Conservation (phyloP, 2,888 invertebrate genomes). For the Gnatocerus cornutus region DNA sequence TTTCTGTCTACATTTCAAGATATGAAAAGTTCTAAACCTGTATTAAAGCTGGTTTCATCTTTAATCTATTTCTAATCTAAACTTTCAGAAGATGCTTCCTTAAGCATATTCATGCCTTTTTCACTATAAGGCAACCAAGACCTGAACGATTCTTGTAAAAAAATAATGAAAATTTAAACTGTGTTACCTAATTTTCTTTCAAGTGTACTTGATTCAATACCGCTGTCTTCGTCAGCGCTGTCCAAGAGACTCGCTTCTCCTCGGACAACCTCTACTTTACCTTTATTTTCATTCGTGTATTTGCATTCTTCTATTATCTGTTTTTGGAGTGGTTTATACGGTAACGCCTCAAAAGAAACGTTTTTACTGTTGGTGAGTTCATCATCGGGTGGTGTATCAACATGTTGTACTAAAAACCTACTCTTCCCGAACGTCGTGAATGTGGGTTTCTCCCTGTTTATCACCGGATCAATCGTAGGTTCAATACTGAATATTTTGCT, state of each 20-base stretch:
- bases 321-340: slow-evolving; percentile 64
- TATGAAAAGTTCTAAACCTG: slow-evolving; percentile 36
- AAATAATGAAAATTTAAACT: slow-evolving; percentile 19
- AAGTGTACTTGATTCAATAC: slow-evolving; percentile 78
- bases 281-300: slow-evolving; percentile 48
- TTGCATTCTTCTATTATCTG: slow-evolving; percentile 50
- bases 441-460: slow-evolving; percentile 72
- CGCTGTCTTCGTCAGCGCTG: slow-evolving; percentile 79
- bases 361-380: slow-evolving; percentile 60
- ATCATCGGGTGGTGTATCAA: slow-evolving; percentile 67
- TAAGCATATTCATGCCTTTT: slow-evolving; percentile 37
- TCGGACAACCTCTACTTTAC: slow-evolving; percentile 59
- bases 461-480: slow-evolving; percentile 70
- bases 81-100: slow-evolving; percentile 20
- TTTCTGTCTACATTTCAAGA: slow-evolving; percentile 11
- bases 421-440: slow-evolving; percentile 77
- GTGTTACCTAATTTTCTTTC: slow-evolving; percentile 69
- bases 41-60: slow-evolving; percentile 32
- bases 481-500: slow-evolving; percentile 68
- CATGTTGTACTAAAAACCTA: slow-evolving; percentile 70
- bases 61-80: slow-evolving; percentile 26
- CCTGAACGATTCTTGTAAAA: slow-evolving; percentile 37
- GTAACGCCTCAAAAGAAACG: slow-evolving; percentile 70
- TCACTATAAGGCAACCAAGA: slow-evolving; percentile 41
- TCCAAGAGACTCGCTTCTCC: slow-evolving; percentile 78